Percentiles rank a stretch among this genome's conserved stretches.
Conservation (phyloP, 2,888 invertebrate genomes). For the Epistrophe eligans region DNA sequence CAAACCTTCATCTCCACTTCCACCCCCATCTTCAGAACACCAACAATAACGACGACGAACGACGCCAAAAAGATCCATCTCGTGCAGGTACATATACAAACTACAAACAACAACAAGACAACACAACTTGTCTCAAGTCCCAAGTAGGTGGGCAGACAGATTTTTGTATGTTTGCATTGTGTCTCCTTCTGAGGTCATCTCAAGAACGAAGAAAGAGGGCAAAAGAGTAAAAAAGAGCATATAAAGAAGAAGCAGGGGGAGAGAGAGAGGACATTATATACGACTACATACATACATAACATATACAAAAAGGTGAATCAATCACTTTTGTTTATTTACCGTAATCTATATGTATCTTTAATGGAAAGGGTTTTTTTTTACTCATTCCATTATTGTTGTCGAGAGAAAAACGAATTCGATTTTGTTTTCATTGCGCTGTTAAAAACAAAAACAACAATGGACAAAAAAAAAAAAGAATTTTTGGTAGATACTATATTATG, state of each 20-base stretch:
- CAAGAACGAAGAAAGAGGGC: slow-evolving; percentile 25
- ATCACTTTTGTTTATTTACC: slow-evolving; percentile 76
- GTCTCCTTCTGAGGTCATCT: slow-evolving; percentile 71
- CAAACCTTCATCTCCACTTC: background rate
- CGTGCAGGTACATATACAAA: slow-evolving; percentile 1
- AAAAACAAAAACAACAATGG: slow-evolving; percentile 27
- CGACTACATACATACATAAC: background rate
- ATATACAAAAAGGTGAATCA: slow-evolving; percentile 68
- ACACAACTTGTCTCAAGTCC: slow-evolving; percentile 28
- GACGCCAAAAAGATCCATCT: slow-evolving; percentile 45
- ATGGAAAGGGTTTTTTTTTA: slow-evolving; percentile 61
- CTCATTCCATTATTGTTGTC: slow-evolving; percentile 41
- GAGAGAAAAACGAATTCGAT: slow-evolving; percentile 69
- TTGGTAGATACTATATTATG: slow-evolving; percentile 8
- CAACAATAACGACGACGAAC: background rate
- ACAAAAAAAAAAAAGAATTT: background rate
- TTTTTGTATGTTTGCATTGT: slow-evolving; percentile 54
- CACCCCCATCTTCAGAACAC: background rate
- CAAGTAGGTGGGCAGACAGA: slow-evolving; percentile 63
- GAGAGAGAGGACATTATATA: background rate
- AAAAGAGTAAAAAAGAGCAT: background rate
- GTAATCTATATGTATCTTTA: slow-evolving; percentile 72
- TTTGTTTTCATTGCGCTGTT: slow-evolving; percentile 72
- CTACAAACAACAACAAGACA: background rate
- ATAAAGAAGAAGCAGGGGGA: background rate